Conservation (phyloP, 1,140 invertebrate genomes). For the Teleopsis dalmanni region DNA sequence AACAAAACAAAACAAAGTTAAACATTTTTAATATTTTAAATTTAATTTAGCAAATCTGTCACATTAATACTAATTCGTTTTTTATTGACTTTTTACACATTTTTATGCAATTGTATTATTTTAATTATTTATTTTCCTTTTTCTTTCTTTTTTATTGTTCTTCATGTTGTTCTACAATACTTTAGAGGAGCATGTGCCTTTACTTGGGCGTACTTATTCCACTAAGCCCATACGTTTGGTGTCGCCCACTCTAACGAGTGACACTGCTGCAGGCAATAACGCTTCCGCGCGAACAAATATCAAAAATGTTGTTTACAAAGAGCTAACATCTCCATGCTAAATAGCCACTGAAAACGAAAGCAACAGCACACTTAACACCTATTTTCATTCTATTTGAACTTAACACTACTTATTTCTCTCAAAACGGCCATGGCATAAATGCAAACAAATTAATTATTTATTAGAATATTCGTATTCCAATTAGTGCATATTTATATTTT, state of each 20-base stretch:
- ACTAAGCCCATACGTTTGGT: slow-evolving; percentile 39
- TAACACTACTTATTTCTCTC: too few species aligned
- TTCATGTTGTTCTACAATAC: slow-evolving; percentile 39
- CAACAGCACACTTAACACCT: too few species aligned
- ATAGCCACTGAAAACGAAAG: too few species aligned
- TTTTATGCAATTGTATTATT: background rate
- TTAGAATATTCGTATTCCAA: too few species aligned
- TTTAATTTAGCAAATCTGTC: too few species aligned
- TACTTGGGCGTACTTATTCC: slow-evolving; percentile 47
- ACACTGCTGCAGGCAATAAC: slow-evolving; percentile 1
- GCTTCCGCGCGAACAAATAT: background rate
- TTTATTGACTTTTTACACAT: background rate
- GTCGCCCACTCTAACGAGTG: slow-evolving; percentile 15
- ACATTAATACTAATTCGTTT: background rate
- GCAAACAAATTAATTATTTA: too few species aligned
- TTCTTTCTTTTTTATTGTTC: slow-evolving; percentile 16
- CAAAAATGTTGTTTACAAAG: slow-evolving; percentile 1
- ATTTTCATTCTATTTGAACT: too few species aligned
- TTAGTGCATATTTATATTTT: too few species aligned
- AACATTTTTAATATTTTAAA: background rate
- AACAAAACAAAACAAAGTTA: too few species aligned
- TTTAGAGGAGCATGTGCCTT: slow-evolving; percentile 55
- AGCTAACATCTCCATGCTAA: slow-evolving; percentile 10
- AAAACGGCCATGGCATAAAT: too few species aligned
- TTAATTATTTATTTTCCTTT: slow-evolving; percentile 13